Evolutionary conservation across 2,888 invertebrate species (phyloP).

Genomic region (Drosophila recens): DNA sequence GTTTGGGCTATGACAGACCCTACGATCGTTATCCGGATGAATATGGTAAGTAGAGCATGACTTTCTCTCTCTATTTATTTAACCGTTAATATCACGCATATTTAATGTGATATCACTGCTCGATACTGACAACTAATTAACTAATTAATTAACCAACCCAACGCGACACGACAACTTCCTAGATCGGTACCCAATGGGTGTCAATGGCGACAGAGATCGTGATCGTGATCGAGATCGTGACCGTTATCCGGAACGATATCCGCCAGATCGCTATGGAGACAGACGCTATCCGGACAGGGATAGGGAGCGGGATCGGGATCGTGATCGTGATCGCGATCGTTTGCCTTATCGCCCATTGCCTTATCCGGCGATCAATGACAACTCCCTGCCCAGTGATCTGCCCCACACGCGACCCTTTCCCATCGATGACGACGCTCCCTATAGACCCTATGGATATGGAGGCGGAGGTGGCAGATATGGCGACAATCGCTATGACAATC

Average conservation of each 20-base stretch:
- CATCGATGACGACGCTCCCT: slow-evolving; percentile 78
- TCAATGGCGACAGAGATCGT: slow-evolving; percentile 83
- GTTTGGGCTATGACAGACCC: slow-evolving; percentile 79
- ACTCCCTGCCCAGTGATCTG: slow-evolving; percentile 82
- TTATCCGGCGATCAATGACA: slow-evolving; percentile 81
- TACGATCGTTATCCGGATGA: slow-evolving; percentile 83
- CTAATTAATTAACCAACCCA: slow-evolving; percentile 69
- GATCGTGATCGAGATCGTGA: slow-evolving; percentile 72
- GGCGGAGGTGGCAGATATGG: slow-evolving; percentile 76
- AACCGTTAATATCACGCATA: slow-evolving; percentile 57
- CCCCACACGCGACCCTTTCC: slow-evolving; percentile 84
- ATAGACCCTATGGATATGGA: slow-evolving; percentile 79
- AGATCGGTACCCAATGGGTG: slow-evolving; percentile 82
- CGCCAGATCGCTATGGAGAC: slow-evolving; percentile 68
- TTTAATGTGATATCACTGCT: slow-evolving; percentile 33
- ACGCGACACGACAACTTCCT: slow-evolving; percentile 41
- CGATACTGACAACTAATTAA: slow-evolving; percentile 76
- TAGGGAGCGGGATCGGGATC: slow-evolving; percentile 69
- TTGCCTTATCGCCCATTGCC: slow-evolving; percentile 79
- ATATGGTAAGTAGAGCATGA: slow-evolving; percentile 58
- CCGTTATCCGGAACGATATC: slow-evolving; percentile 69
- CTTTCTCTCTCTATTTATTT: not conserved
- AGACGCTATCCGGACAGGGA: slow-evolving; percentile 74
- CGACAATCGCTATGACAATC: slow-evolving; percentile 79
- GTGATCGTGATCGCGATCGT: slow-evolving; percentile 65